Base-by-base conservation (phyloP, 2,888 invertebrate species). In the Melipona beecheii region DNA sequence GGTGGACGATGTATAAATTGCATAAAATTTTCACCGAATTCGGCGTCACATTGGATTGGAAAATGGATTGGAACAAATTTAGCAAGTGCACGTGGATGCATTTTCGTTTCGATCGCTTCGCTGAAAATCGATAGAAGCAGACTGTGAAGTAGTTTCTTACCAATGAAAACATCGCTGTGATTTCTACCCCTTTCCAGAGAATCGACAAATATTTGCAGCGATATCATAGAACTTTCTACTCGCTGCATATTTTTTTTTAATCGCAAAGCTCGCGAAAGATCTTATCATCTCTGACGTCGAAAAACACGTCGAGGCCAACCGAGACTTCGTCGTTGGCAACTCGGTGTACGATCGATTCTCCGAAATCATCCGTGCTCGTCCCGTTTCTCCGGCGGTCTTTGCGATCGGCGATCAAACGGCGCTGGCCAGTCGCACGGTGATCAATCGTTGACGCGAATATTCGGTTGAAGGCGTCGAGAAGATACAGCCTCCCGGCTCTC, bases 401-500 rank as follows among this genome's bases (percentile, higher is more conserved):
- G 74, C 62, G 68, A 54, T 52, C 64, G 66, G 64, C 64, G 65
- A 72, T 62, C 49, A 56, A 72, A 19, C 5, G 43, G 0, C 9
- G 65, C 2, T 73, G 56, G 52, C 36, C 54, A 27, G 36, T 13
- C 36, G 56, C 43, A 43, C 31, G 64, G 50, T 21, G 54, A 49
- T 21, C 78, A 58, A 73, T 84, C 72, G 69, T 78, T 87, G 78
- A 86, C 74, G 65, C 65, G 85, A 82, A 81, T 74, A 77, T 90
- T 88, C 76, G 79, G 71, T 88, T 84, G 83, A 93, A 93, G 93
- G 92, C 81, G 88, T 84, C 80, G 93, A 92, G 87, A 92, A 91
- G 90, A 91, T 93, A 84, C 87, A 89, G 27, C 87, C 91, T 54
- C 90, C 91, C 72, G 90, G 90, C 70, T 91, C 92, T 52, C 89